Base-by-base conservation (phyloP, 2,888 invertebrate genomes). In the Carabus problematicus region DNA sequence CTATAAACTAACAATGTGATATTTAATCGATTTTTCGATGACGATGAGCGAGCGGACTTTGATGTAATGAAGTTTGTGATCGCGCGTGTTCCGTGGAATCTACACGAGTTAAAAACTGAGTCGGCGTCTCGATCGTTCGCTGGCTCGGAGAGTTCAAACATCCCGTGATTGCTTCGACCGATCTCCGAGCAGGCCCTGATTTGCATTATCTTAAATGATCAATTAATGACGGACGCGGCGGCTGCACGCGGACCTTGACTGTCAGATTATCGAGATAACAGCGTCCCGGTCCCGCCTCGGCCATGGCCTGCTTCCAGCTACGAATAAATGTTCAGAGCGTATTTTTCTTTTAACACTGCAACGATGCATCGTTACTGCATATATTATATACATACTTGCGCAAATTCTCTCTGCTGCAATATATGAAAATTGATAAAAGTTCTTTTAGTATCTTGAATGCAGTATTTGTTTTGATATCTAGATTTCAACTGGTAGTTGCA, bases 161-260 rank as follows among this genome's bases (percentile, higher is more conserved):
- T 45, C 45, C 12, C 45, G 45, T 45, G 45, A 45, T 52, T 18
- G 39, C 56, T 39, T 56, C 56, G 12, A 12, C 52, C 52, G 52
- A 52, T 52, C 52, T 52, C 52, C 52, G 52, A 52, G 18, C 16
- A 56, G 39, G 14, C 29, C 47, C 67, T 67, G 67, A 67, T 67
- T 67, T 67, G 67, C 67, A 67, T 67, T 67, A 67, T 67, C 67
- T 67, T 67, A 67, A 67, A 67, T 67, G 67, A 67, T 67, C 67
- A 60, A 67, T 67, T 67, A 67, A 67, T 67, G 67, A 67, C 67
- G 60, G 60, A 67, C 60, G 67, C 67, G 60, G 60, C 60, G 64
- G 64, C 64, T 64, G 14, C 56, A 41, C 14, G 19, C 42, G 14
- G 60, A 60, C 67, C 67, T 60, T 49, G 52, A 49, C 60, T 67